Base-by-base conservation (phyloP, 2,888 invertebrate genomes). In the Gisinianus flammeolus region DNA sequence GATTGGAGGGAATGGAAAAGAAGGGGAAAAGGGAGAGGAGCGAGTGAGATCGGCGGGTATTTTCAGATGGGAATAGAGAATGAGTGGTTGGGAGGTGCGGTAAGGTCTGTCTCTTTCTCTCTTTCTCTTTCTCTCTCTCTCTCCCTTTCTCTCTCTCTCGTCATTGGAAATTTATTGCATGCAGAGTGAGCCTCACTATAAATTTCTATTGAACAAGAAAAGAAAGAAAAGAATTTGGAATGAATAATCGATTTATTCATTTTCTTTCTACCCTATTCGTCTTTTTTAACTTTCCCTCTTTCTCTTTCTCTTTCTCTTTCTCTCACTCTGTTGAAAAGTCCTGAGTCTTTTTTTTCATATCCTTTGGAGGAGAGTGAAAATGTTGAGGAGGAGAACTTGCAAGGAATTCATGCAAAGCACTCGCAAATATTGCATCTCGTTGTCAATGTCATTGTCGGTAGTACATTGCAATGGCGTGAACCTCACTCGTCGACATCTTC, bases 171-270 rank as follows among this genome's bases (percentile, higher is more conserved):
- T 74, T 74, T 74, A 74, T 74, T 74, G 73, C 26, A 74, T 74
- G 73, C 33, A 64, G 73, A 74, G 64, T 64, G 73, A 74, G 64
- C 19, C 64, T 71, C 30, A 52, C 64, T 77, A 77, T 71, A 71
- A 71, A 66, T 77, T 77, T 71, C 66, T 52, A 77, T 72, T 77
- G 72, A 77, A 77, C 35, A 77, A 56, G 52, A 26, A 70, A 52
- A 28, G 54, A 64, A 64, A 73, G 35, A 64, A 72, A 67, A 67
- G 77, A 77, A 72, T 73, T 67, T 44, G 67, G 67, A 73, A 77
- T 77, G 77, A 77, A 73, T 77, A 77, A 77, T 77, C 77, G 77
- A 77, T 77, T 77, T 77, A 64, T 72, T 77, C 72, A 72, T 72
- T 77, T 77, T 30, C 54, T 19, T 54, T 44, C 24, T 35, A 35